Conservation (phyloP, 2,888 invertebrate genomes). For the Junonia oenone region DNA sequence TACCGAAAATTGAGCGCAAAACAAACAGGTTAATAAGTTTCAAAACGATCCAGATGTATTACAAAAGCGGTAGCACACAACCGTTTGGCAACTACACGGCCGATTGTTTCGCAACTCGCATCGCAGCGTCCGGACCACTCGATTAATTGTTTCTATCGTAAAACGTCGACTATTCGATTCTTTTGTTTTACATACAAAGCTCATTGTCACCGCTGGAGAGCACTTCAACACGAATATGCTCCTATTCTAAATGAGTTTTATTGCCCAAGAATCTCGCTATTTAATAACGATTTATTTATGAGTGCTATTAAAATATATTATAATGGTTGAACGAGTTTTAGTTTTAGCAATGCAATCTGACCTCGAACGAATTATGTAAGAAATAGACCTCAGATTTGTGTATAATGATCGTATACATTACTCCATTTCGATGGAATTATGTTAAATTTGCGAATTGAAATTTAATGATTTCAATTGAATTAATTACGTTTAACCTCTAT, state of each 20-base stretch:
- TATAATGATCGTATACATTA: conserved; percentile 16
- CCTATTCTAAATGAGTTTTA: conserved; percentile 30
- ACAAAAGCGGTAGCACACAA: conserved; percentile 74
- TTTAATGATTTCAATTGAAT: not conserved
- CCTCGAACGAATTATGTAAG: conserved; percentile 57
- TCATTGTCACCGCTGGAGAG: conserved; percentile 42
- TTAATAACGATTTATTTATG: conserved; percentile 34
- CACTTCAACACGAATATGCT: conserved; percentile 31
- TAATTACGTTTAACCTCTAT: not conserved
- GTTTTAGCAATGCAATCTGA: conserved; percentile 52
- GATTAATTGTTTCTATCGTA: conserved; percentile 73
- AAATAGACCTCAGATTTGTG: conserved; percentile 49
- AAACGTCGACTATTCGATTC: conserved; percentile 55
- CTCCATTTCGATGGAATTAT: conserved; percentile 3
- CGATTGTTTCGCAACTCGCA: conserved; percentile 66
- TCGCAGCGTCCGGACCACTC: conserved; percentile 76
- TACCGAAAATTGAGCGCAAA: conserved; percentile 58
- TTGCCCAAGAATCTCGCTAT: conserved; percentile 31
- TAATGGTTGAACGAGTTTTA: conserved; percentile 46
- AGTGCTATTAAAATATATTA: conserved; percentile 36
- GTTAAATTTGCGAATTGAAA: conserved; percentile 1
- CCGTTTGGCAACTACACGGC: conserved; percentile 68
- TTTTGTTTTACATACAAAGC: conserved; percentile 55
- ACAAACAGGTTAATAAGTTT: conserved; percentile 77
- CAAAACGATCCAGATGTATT: conserved; percentile 79